phyloP scores from a whole-genome alignment of 2,797 vertebrate species.

The Iguana delicatissima region DNA sequence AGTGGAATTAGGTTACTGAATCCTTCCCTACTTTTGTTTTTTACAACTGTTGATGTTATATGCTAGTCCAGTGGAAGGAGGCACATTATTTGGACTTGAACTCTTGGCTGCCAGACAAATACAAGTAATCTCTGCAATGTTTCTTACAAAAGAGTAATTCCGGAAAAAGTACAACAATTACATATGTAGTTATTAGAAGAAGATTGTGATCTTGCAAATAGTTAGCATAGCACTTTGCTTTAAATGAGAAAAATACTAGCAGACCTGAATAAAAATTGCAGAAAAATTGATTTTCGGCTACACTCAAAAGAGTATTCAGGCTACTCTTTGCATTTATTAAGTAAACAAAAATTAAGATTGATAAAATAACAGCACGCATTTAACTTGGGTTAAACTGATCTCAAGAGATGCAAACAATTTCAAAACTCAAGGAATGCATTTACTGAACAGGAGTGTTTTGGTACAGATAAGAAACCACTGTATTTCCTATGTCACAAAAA shows the following conservation, averaged over 20 bases:
- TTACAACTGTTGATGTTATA: background rate
- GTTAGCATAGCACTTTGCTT: background rate
- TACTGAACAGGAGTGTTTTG: slow-evolving; percentile 11
- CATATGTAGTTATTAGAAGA: background rate
- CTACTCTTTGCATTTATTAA: background rate
- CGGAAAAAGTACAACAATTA: background rate
- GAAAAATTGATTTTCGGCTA: background rate
- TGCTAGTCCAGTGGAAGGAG: background rate
- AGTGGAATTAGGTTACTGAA: background rate
- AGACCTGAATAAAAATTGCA: background rate
- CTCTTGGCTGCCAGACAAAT: background rate
- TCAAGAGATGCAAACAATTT: background rate
- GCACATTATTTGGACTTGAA: background rate
- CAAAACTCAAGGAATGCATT: background rate
- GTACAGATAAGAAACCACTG: background rate
- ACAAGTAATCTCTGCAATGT: background rate
- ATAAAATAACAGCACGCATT: background rate
- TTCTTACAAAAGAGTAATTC: too few relatives aligned
- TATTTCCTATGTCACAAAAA: slow-evolving; percentile 4
- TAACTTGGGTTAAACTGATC: background rate
- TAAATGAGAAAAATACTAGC: background rate
- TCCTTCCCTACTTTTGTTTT: background rate
- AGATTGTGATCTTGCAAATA: background rate
- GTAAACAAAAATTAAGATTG: background rate
- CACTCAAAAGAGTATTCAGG: background rate